These are phyloP conservation scores for Cheilosia impressa DNA, from an alignment of 2,888 invertebrate genomes.

Conservation along the genomic window DNA sequence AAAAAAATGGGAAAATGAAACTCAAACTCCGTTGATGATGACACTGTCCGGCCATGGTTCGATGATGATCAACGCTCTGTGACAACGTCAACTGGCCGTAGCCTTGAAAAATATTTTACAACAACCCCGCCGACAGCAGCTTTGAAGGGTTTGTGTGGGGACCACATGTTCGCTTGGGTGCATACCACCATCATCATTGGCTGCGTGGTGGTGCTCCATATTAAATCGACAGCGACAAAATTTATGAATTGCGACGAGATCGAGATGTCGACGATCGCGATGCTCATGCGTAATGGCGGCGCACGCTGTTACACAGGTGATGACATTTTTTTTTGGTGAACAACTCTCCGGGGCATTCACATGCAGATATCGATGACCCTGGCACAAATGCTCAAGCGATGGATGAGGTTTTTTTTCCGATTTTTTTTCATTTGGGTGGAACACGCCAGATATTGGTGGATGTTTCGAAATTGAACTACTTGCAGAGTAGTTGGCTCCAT, in stretches of 20 bases:
- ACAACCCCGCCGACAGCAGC: constrained; percentile 14
- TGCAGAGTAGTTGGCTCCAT: constrained; percentile 9
- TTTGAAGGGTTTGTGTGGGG: constrained; percentile 47
- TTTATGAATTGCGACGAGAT: constrained; percentile 72
- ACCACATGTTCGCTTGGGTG: constrained; percentile 51
- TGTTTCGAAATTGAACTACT: constrained; percentile 36
- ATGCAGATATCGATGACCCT: constrained; percentile 72
- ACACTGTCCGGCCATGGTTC: constrained; percentile 57
- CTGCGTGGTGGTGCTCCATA: constrained; percentile 36
- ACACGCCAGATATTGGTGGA: neutral
- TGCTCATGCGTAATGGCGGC: constrained; percentile 66
- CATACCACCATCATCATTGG: neutral
- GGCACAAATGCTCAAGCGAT: constrained; percentile 69
- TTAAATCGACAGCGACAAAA: constrained; percentile 72
- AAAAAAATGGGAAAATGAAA: neutral
- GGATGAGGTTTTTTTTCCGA: constrained; percentile 29
- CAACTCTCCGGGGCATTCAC: constrained; percentile 18
- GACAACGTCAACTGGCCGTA: constrained; percentile 63
- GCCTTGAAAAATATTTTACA: constrained; percentile 55
- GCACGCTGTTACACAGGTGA: constrained; percentile 60
- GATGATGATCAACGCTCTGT: constrained; percentile 55
- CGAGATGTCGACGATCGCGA: constrained; percentile 58
- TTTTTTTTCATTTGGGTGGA: constrained; percentile 22
- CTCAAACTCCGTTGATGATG: constrained; percentile 46
- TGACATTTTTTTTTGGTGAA: constrained; percentile 34